These are phyloP conservation scores for Thera obeliscata DNA, from an alignment of 2,888 invertebrate species.

Conservation along the genomic window DNA sequence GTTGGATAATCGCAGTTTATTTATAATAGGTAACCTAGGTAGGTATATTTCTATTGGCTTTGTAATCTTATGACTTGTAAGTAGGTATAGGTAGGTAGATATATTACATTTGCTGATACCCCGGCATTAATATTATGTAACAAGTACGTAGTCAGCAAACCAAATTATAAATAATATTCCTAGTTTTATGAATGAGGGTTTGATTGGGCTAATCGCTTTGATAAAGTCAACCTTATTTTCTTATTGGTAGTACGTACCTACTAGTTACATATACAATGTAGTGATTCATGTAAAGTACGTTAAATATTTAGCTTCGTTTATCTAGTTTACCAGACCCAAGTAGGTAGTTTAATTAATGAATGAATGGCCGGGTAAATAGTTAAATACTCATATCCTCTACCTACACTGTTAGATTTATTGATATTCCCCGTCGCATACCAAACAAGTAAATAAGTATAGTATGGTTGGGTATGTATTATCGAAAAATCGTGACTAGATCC, in stretches of 20 bases:
- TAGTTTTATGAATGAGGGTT: conserved; percentile 34
- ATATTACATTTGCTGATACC: conserved; percentile 22
- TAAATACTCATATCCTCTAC: conserved; percentile 32
- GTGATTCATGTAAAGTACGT: conserved; percentile 36
- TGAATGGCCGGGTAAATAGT: conserved; percentile 36
- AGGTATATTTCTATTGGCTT: conserved; percentile 7
- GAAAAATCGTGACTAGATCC: conserved; percentile 58
- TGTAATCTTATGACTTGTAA: conserved; percentile 13
- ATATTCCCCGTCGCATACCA: conserved; percentile 36
- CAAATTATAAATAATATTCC: conserved; percentile 15
- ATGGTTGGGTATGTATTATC: conserved; percentile 43
- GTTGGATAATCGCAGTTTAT: background rate
- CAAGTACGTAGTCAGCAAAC: conserved; percentile 16
- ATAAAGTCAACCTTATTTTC: conserved; percentile 34
- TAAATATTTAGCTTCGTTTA: conserved; percentile 38
- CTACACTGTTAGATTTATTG: conserved; percentile 37
- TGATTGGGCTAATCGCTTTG: conserved; percentile 27
- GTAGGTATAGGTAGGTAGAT: conserved; percentile 5
- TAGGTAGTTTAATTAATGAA: conserved; percentile 34
- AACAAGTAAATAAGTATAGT: conserved; percentile 36
- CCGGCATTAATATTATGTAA: conserved; percentile 16
- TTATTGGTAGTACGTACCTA: conserved; percentile 6
- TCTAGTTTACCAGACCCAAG: conserved; percentile 33
- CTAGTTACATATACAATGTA: conserved; percentile 22
- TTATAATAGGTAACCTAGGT: background rate